Evolutionary conservation across 2,113 vertebrate genomes (phyloP).

Genomic region (Semnornis frantzii): DNA sequence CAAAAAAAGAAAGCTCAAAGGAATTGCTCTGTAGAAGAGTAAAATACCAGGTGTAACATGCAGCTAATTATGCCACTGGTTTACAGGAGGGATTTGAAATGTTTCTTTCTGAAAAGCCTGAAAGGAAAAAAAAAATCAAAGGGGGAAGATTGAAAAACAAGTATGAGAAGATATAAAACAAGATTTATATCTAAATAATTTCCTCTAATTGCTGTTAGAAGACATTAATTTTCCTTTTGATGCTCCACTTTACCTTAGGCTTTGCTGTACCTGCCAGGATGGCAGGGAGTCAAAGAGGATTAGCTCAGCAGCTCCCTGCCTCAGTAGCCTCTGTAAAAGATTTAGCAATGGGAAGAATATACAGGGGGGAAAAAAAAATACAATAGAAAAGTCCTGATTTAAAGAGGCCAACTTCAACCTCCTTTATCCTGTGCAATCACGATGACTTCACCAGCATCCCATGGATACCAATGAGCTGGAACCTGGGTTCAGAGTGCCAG

Average conservation of each 20-base stretch:
- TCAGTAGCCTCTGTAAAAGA: conserved; percentile 63
- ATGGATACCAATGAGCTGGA: conserved; percentile 27
- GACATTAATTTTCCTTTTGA: conserved; percentile 85
- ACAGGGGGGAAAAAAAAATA: background rate
- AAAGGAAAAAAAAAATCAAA: conserved; percentile 79
- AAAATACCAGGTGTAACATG: conserved; percentile 72
- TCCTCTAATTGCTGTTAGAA: conserved; percentile 86
- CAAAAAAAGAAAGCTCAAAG: conserved; percentile 60
- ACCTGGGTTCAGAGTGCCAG: background rate
- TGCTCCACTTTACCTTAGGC: conserved; percentile 78
- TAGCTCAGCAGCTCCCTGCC: conserved; percentile 70
- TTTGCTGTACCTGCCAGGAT: conserved; percentile 77
- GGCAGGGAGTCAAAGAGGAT: conserved; percentile 80
- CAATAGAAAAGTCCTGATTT: background rate
- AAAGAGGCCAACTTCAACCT: conserved; percentile 37
- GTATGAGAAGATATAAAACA: conserved; percentile 81
- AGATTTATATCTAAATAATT: conserved; percentile 85
- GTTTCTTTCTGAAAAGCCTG: conserved; percentile 74
- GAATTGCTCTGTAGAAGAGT: conserved; percentile 55
- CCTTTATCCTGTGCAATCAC: background rate
- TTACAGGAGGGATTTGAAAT: conserved; percentile 70
- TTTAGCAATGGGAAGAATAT: conserved; percentile 65
- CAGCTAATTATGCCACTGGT: conserved; percentile 71
- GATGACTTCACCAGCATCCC: conserved; percentile 51
- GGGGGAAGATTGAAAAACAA: conserved; percentile 80